Evolutionary conservation across 2,888 invertebrate genomes (phyloP), one percentile per base, ranked within the genome.

Genomic region (Brachypalpus laphriformis): DNA sequence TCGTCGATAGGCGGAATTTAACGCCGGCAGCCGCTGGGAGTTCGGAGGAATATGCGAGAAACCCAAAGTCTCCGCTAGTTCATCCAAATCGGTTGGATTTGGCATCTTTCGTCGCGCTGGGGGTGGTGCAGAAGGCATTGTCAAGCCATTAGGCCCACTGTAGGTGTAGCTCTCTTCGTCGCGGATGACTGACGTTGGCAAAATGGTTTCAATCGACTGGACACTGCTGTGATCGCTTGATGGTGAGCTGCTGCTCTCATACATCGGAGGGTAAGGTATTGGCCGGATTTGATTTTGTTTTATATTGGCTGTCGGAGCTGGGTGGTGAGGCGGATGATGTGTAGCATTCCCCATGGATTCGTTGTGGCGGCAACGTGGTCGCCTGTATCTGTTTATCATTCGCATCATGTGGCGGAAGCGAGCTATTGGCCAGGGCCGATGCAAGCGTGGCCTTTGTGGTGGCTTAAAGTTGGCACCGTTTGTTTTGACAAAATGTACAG

Each of bases 11-110:
- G 89, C 88, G 65, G 89, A 90, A 51, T 89, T 89, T 28, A 90
- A 65, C 0, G 88, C 87, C 4, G 88, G 92, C 89, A 89, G 87
- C 57, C 90, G 87, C 49, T 87, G 90, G 49, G 76, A 51, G 63
- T 86, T 71, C 34, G 87, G 49, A 34, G 87, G 72, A 57, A 83
- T 80, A 77, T 91, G 91, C 11, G 92, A 91, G 76, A 93, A 93
- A 7, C 93, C 93, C 80, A 94, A 89, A 18, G 93, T 92, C 87
- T 94, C 94, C 82, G 93, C 93, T 71, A 94, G 90, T 82, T 94
- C 94, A 88, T 93, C 93, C 83, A 94, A 89, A 85, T 91, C 92
- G 25, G 92, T 92, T 86, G 91, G 92, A 89, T 91, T 93, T 71
- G 92, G 92, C 88, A 93, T 92, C 89, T 92, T 93, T 56, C 93